Base-by-base conservation (phyloP, 1,140 invertebrate species). In the Drosophila seguyi region DNA sequence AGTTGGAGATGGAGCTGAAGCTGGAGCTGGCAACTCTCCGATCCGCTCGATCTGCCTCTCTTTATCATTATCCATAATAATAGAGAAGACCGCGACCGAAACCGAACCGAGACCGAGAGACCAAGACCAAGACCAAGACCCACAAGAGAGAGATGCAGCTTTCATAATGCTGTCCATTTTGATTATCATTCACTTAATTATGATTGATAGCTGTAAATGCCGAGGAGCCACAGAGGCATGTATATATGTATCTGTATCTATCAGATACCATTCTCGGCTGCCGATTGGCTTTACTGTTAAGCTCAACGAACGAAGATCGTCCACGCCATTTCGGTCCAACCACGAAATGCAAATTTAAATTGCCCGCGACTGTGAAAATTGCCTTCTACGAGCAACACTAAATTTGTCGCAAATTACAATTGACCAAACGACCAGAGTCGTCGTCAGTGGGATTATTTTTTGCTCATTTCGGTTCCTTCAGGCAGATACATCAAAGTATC, bases 181-280 rank as follows among this genome's bases (percentile, higher is more conserved):
- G 86, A 90, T 90, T 90, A 90, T 90, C 86, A 90, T 90, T 85
- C 85, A 90, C 79, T 90, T 90, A 90, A 90, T 90, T 90, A 90
- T 90, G 85, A 90, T 90, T 90, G 85, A 90, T 90, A 90, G 85
- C 85, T 90, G 85, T 90, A 90, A 90, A 90, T 88, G 76, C 53
- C 82, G 80, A 83, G 78, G 34, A 53, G 52, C 34, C 55, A 47
- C 22, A 57, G 66, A 61, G 72, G 55, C 60, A 65, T 82, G 69
- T 71, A 82, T 27, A 45, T 47, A 44, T 22, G 47, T 27, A 53
- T 53, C 52, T 53, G 52, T 53, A 53, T 83, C 81, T 79, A 69
- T 84, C 83, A 66, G 81, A 84, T 84, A 73, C 76, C 66, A 79
- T 73, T 79, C 75, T 65, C 50, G 65, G 57, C 48, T 67, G 77